Percentiles rank a stretch among this genome's conserved stretches.
Evolutionary conservation across 2,113 vertebrate genomes (phyloP).

Genomic region (Lepus americanus): DNA sequence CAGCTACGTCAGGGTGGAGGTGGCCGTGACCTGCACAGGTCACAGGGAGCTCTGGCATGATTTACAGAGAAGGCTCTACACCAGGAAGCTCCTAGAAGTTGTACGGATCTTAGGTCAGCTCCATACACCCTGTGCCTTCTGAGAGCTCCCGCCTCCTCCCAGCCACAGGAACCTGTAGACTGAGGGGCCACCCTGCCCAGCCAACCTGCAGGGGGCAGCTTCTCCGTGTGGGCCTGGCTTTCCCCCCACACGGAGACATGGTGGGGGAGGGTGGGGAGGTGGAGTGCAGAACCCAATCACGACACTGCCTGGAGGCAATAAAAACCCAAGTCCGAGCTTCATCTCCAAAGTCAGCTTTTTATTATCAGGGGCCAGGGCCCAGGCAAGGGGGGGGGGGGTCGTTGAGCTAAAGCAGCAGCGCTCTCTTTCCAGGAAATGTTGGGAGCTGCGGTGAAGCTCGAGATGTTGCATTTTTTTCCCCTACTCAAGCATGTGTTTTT

Average conservation of each 20-base stretch:
- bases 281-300: neutral
- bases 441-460: constrained; percentile 85
- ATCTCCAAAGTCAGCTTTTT: constrained; percentile 90
- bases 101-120: neutral
- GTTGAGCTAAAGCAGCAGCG: constrained; percentile 80
- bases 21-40: neutral
- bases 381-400: constrained; percentile 72
- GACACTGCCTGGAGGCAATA: constrained; percentile 84
- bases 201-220: neutral
- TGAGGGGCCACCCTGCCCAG: neutral
- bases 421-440: constrained; percentile 87
- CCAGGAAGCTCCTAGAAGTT: neutral
- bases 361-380: constrained; percentile 83
- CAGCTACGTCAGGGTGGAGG: neutral
- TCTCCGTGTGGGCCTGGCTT: neutral
- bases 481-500: constrained; percentile 88
- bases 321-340: constrained; percentile 87
- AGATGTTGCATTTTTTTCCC: constrained; percentile 82
- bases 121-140: neutral
- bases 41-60: neutral
- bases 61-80: neutral
- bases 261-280: too few species aligned
- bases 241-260: neutral
- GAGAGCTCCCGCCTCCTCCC: neutral
- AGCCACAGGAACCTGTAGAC: neutral